Conservation (phyloP, 2,113 vertebrate genomes). For the Erythrolamprus reginae region DNA sequence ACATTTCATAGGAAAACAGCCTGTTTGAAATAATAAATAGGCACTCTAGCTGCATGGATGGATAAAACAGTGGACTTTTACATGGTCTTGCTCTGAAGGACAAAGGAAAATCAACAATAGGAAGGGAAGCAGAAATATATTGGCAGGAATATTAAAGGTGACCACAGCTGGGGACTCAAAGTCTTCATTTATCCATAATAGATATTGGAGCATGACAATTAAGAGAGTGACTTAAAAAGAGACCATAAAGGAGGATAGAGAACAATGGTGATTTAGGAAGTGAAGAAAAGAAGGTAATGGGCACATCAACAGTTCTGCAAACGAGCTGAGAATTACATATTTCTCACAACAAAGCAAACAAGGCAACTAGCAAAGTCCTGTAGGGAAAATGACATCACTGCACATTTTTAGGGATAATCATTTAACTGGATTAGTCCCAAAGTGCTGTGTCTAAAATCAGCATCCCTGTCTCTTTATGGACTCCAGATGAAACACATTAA, state of each 20-base stretch:
- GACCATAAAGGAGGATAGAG: neutral
- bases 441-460: constrained; percentile 86
- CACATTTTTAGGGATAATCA: constrained; percentile 86
- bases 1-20: neutral
- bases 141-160: neutral
- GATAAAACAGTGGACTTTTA: neutral
- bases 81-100: neutral
- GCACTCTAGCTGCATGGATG: neutral
- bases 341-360: constrained; percentile 76
- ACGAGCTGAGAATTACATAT: constrained; percentile 43
- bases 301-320: constrained; percentile 50
- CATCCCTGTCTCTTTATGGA: constrained; percentile 87
- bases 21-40: neutral
- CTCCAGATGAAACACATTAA: constrained; percentile 97
- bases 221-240: constrained; percentile 2
- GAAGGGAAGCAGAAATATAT: neutral
- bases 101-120: neutral
- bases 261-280: constrained; percentile 29
- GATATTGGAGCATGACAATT: neutral
- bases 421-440: constrained; percentile 87
- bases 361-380: constrained; percentile 75
- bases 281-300: constrained; percentile 38
- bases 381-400: constrained; percentile 83
- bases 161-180: neutral
- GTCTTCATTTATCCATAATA: constrained; percentile 1